These are phyloP conservation scores for Mystacides longicornis DNA, from an alignment of 2,888 invertebrate species.

Conservation along the genomic window DNA sequence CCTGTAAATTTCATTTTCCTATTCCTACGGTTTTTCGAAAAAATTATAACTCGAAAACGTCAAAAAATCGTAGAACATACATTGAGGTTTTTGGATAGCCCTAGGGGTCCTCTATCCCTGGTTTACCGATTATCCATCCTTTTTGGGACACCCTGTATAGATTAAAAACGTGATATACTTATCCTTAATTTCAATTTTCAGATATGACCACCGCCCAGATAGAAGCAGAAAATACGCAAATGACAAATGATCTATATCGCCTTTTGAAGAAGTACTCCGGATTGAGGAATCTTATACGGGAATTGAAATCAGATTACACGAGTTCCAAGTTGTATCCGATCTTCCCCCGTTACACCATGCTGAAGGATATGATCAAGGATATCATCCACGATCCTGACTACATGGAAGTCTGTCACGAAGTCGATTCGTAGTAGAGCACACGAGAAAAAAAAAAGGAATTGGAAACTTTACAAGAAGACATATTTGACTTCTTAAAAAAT, in stretches of 20 bases:
- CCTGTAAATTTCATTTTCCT: too few species aligned
- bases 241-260: constrained; percentile 89
- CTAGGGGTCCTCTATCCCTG: too few species aligned
- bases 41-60: too few species aligned
- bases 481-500: too few species aligned
- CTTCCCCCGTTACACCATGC: constrained; percentile 88
- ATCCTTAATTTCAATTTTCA: constrained; percentile 32
- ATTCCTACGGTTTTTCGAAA: too few species aligned
- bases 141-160: too few species aligned
- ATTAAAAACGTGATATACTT: too few species aligned
- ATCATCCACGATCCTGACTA: constrained; percentile 94
- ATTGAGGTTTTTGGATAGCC: too few species aligned
- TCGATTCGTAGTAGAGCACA: constrained; percentile 55
- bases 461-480: too few species aligned
- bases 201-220: constrained; percentile 91
- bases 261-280: constrained; percentile 88
- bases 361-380: constrained; percentile 96
- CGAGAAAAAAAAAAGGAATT: too few species aligned
- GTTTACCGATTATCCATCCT: too few species aligned
- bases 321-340: constrained; percentile 90
- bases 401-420: constrained; percentile 93
- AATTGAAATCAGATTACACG: constrained; percentile 84
- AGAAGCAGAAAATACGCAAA: constrained; percentile 86
- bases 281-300: constrained; percentile 78
- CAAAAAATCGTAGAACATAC: too few species aligned